Evolutionary conservation across 2,888 invertebrate species (phyloP).

Genomic region (Aproaerema taeniolella): DNA sequence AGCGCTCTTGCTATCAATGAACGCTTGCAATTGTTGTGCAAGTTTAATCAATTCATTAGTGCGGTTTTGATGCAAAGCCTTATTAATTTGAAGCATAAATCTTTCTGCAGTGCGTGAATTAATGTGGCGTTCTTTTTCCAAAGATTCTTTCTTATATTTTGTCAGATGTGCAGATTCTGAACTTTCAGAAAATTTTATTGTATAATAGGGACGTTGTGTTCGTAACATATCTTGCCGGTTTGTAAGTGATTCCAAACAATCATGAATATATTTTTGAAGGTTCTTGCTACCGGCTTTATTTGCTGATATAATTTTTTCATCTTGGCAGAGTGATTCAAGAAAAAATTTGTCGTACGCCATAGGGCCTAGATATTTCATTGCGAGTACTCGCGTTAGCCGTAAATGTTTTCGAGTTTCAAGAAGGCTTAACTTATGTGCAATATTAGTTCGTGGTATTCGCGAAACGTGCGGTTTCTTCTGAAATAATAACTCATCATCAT

Average conservation of each 20-base stretch:
- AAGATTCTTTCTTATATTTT: slow-evolving; percentile 49
- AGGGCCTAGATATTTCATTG: slow-evolving; percentile 67
- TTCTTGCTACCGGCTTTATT: slow-evolving; percentile 49
- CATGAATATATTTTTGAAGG: slow-evolving; percentile 41
- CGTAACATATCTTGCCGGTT: slow-evolving; percentile 64
- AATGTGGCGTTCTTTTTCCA: slow-evolving; percentile 52
- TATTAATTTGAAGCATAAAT: slow-evolving; percentile 41
- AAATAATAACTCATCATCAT: too few relatives aligned
- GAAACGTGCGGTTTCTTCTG: slow-evolving; percentile 35
- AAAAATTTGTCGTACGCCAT: slow-evolving; percentile 71
- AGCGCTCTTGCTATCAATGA: slow-evolving; percentile 56
- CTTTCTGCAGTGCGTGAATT: slow-evolving; percentile 46
- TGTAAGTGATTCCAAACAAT: slow-evolving; percentile 50
- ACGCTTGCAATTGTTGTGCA: slow-evolving; percentile 64
- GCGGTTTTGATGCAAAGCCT: slow-evolving; percentile 45
- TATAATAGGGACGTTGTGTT: slow-evolving; percentile 61
- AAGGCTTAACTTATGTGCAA: slow-evolving; percentile 52
- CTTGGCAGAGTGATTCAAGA: slow-evolving; percentile 47
- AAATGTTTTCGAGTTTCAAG: slow-evolving; percentile 55
- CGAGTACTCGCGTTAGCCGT: slow-evolving; percentile 55
- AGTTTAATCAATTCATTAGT: slow-evolving; percentile 57
- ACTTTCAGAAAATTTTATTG: slow-evolving; percentile 59
- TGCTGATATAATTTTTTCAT: slow-evolving; percentile 46
- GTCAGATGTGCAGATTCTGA: slow-evolving; percentile 57
- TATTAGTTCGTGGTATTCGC: slow-evolving; percentile 50